phyloP scores from a whole-genome alignment of 2,113 vertebrate species.

The Scomber colias region DNA sequence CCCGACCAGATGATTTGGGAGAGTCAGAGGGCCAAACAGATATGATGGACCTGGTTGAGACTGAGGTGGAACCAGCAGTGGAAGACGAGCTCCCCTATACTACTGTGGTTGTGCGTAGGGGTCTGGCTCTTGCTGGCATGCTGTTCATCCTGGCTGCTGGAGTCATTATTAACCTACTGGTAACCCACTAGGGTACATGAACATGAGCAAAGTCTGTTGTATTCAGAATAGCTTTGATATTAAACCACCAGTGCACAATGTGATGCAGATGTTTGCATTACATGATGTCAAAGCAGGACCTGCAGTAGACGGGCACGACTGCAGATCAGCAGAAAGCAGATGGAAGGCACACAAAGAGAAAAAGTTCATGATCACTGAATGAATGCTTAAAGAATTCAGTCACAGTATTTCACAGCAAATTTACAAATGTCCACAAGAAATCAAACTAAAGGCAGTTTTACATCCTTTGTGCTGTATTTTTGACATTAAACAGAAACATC shows the following conservation, averaged over 20 bases:
- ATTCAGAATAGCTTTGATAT: neutral
- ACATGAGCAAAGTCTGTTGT: neutral
- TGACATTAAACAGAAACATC: constrained; percentile 44
- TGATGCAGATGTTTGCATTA: constrained; percentile 3
- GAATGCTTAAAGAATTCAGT: neutral
- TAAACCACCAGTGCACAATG: neutral
- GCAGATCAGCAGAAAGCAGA: neutral
- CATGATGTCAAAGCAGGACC: neutral
- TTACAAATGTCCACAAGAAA: neutral
- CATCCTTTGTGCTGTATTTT: neutral
- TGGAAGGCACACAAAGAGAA: neutral
- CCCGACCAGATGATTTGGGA: constrained; percentile 2
- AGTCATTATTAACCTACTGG: constrained; percentile 61
- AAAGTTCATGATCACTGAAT: neutral
- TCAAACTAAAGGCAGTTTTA: constrained; percentile 17
- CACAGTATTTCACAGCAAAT: neutral
- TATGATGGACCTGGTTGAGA: constrained; percentile 14
- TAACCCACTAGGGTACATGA: constrained; percentile 62
- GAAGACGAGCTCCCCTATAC: constrained; percentile 21
- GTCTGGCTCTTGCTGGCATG: constrained; percentile 73
- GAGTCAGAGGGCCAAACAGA: constrained; percentile 15
- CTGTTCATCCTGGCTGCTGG: constrained; percentile 74
- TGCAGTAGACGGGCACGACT: too few species aligned
- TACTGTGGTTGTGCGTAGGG: constrained; percentile 66
- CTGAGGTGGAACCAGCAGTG: neutral